These are phyloP conservation scores for Nomada lathburiana DNA, from an alignment of 2,888 invertebrate genomes.

Conservation along the genomic window DNA sequence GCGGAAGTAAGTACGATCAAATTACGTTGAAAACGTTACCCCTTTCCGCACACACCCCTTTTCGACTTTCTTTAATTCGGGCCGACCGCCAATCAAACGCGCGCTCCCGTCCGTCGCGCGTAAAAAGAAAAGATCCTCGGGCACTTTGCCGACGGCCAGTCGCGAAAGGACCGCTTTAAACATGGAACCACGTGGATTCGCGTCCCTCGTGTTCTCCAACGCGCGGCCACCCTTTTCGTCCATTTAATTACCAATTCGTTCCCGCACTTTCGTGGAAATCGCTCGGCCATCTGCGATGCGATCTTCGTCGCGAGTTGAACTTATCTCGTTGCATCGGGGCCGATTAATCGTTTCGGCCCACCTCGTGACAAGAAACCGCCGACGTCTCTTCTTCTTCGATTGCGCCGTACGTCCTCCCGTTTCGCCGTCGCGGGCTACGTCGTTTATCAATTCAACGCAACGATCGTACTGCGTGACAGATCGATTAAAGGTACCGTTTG, in stretches of 20 bases:
- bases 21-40: conserved; percentile 53
- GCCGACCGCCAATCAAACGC: conserved; percentile 15
- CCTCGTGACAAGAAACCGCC: too few species aligned
- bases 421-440: too few species aligned
- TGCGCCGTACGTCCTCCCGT: too few species aligned
- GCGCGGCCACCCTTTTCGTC: conserved; percentile 7
- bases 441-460: too few species aligned
- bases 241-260: conserved; percentile 42
- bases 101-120: not conserved
- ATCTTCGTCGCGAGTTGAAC: not conserved
- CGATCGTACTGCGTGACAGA: not conserved
- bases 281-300: not conserved
- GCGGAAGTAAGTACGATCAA: conserved; percentile 91
- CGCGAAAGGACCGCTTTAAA: not conserved
- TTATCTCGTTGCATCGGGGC: too few species aligned
- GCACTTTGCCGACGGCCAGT: not conserved
- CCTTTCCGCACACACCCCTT: not conserved
- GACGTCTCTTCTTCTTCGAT: too few species aligned
- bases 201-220: not conserved
- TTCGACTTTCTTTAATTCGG: conserved; percentile 25
- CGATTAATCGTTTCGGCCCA: too few species aligned
- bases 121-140: not conserved
- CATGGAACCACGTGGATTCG: conserved; percentile 15
- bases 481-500: conserved; percentile 61
- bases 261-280: not conserved